Base-by-base conservation (phyloP, 2,888 invertebrate species). In the Campoletis raptor region DNA sequence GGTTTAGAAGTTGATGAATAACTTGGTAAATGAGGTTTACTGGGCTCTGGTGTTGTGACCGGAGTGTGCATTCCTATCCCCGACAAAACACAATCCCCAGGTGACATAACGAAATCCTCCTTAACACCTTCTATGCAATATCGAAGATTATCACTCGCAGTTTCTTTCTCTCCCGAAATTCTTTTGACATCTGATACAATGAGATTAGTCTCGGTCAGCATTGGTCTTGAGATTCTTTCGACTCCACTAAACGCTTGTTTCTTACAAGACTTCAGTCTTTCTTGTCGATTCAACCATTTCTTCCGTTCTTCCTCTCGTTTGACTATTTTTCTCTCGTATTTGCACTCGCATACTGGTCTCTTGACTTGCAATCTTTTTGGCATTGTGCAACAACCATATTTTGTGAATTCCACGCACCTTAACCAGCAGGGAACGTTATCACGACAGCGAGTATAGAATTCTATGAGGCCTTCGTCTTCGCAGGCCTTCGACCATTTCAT, bases 261-360 rank as follows among this genome's bases (percentile, higher is more conserved):
- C 24, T 91, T 89, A 15, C 81, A 80, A 1, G 88, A 80, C 21
- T 90, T 92, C 8, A 92, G 42, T 66, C 84, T 88, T 18, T 81
- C 48, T 61, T 91, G 90, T 1, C 91, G 91, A 30, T 89, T 81
- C 45, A 85, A 67, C 90, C 90, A 90, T 12, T 89, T 89, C 2
- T 85, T 70, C 54, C 86, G 90, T 18, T 91, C 91, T 70, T 93
- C 93, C 4, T 88, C 89, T 12, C 88, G 84, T 40, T 90, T 92
- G 0, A 93, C 88, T 15, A 92, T 89, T 73, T 91, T 92, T 21
- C 93, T 89, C 67, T 93, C 93, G 80, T 93, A 91, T 45, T 90
- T 90, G 83, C 93, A 93, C 73, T 93, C 93, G 57, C 93, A 93
- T 0, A 93, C 93, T 8, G 93, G 93, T 57, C 85, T 91, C 76